These are phyloP conservation scores for Danaus plexippus DNA, from an alignment of 1,140 invertebrate genomes.

Conservation along the genomic window DNA sequence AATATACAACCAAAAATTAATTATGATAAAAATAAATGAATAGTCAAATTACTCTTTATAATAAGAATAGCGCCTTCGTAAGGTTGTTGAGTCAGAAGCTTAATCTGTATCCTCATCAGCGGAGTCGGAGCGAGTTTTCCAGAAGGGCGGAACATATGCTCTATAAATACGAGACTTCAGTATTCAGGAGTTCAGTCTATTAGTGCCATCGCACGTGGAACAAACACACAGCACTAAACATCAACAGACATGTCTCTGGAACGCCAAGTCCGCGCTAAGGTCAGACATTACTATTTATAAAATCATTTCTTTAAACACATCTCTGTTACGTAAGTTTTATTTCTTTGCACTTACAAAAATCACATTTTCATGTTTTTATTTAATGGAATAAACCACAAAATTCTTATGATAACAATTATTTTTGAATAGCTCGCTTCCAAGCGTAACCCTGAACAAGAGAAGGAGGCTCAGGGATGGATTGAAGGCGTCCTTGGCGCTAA, in stretches of 20 bases:
- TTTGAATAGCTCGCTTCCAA: conserved; percentile 85
- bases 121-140: conserved; percentile 52
- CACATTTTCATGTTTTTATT: not conserved
- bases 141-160: conserved; percentile 58
- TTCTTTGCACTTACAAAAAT: not conserved
- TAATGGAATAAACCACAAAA: not conserved
- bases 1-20: not conserved
- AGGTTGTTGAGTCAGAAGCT: conserved; percentile 65
- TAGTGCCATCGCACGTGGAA: conserved; percentile 43
- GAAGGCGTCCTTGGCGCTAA: conserved; percentile 88
- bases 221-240: conserved; percentile 52
- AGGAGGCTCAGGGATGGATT: conserved; percentile 93
- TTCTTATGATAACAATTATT: not conserved
- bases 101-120: conserved; percentile 51
- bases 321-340: not conserved
- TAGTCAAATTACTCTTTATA: conserved; percentile 15
- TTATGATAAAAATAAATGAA: conserved; percentile 2
- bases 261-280: conserved; percentile 85
- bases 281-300: conserved; percentile 54
- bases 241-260: conserved; percentile 81
- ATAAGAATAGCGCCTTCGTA: conserved; percentile 27
- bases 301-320: conserved; percentile 4
- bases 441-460: conserved; percentile 89
- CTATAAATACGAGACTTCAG: conserved; percentile 65
- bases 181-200: conserved; percentile 68